These are phyloP conservation scores for Contarinia nasturtii DNA, from an alignment of 1,140 invertebrate genomes.

Conservation along the genomic window DNA sequence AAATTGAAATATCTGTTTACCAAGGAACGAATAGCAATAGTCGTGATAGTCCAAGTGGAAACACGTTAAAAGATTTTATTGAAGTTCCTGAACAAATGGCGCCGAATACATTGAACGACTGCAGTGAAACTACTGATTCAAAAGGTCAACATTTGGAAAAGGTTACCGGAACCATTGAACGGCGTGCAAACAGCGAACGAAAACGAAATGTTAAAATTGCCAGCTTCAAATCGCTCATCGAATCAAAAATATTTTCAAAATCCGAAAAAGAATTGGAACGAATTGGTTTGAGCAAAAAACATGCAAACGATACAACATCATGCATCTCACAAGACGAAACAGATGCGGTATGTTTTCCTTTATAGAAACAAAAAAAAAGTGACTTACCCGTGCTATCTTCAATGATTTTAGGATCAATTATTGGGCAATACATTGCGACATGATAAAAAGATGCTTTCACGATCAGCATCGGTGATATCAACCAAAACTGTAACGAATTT, in stretches of 20 bases:
- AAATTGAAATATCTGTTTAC: conserved; percentile 73
- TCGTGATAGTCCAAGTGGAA: conserved; percentile 27
- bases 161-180: conserved; percentile 30
- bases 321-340: too few species aligned
- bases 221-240: conserved; percentile 73
- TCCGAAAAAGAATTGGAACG: conserved; percentile 80
- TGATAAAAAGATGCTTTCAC: conserved; percentile 3
- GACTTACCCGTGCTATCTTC: too few species aligned
- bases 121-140: too few species aligned
- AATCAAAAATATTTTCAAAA: conserved; percentile 75
- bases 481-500: conserved; percentile 40
- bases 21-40: conserved; percentile 52
- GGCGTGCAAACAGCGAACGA: conserved; percentile 54
- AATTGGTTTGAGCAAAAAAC: conserved; percentile 42
- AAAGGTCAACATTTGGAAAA: background rate
- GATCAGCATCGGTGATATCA: conserved; percentile 42
- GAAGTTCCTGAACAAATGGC: conserved; percentile 40
- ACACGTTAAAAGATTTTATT: conserved; percentile 44
- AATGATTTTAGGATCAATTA: background rate
- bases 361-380: too few species aligned
- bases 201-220: conserved; percentile 78
- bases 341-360: too few species aligned
- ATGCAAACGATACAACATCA: conserved; percentile 12
- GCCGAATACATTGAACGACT: background rate
- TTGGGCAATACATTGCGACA: too few species aligned